Evolutionary conservation across 2,797 vertebrate species (phyloP), one percentile per base, ranked within the genome.

Genomic region (Ceryle rudis): DNA sequence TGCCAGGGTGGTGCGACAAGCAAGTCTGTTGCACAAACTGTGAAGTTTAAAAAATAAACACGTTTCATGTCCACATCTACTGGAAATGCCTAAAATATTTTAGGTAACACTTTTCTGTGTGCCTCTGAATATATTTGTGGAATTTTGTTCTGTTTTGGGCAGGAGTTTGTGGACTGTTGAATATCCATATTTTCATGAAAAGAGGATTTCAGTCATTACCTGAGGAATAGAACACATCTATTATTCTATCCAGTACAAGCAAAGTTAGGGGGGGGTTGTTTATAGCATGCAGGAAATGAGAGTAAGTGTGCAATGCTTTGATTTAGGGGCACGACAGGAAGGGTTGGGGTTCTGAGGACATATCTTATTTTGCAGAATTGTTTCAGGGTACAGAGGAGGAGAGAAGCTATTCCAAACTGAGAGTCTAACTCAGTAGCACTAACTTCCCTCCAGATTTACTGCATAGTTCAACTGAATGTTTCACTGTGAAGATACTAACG

Each of bases 11-110:
- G 47, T 61, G 14, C 1, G 2, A 46, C 1, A 5, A 89, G 26
- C 54, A 31, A 49, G 75, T 86, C 81, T 95, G 69, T 52, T 95
- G 46, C 55, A 51, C 78, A 86, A 90, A 95, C 37, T 55, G 78
- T 70, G 42, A 67, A 18, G 22, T 90, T 85, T 81, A 22, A 90
- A 74, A 86, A 84, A 81, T 26, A 58, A 86, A 90, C 75, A 52
- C 73, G 65, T 67, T 74, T 84, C 58, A n/a, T 72, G 74, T 79
- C 74, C 93, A n/a, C 44, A 41, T 52, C 41, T 91, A 8, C 52
- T 44, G 51, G 23, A 74, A 94, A 71, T 57, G 93, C 29, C 61
- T n/a, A 49, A 88, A 93, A 65, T 52, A 84, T 26, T 86, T 89
- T 28, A 89, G 79, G 31, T 84, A 46, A 72, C 37, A 29, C 5